Evolutionary conservation across 2,888 invertebrate genomes (phyloP), one percentile per base, ranked within the genome.

Genomic region (Chouioia cunea): DNA sequence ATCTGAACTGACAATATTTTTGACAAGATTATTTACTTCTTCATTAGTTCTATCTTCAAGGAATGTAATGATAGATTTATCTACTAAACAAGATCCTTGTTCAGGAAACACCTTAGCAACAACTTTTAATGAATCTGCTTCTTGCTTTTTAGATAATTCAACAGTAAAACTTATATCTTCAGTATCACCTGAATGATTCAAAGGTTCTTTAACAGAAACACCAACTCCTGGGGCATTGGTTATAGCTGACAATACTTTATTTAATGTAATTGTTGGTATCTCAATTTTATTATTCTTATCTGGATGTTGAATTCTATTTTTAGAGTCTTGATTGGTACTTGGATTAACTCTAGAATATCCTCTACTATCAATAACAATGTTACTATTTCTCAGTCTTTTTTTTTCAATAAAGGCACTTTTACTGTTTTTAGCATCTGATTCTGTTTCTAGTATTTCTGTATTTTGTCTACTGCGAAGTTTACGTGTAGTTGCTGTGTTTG

Each of bases 161-260:
- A 85, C 80, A 0, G 83, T 84, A 65, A 85, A 85, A 68, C 85
- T 85, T 44, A 85, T 85, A 66, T 85, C 85, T 57, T 85, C 85
- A 0, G 76, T 77, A 59, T 83, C 82, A n/a, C 60, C 76, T 58
- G 71, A 79, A 14, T 80, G 80, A 73, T 79, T 81, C 15, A 79
- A 78, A 6, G 84, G 79, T 71, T 85, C 85, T 65, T 85, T 85
- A 0, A 85, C 85, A 0, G 82, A 83, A 4, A 85, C 83, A 48
- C 83, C 82, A 50, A 84, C 82, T 44, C 81, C 82, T 6, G 81
- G 78, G 0, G 84, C 82, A 46, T 79, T 80, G 0, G 83, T 81
- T 2, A 85, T 79, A 3, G 81, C 83, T 1, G 80, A 82, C 0
- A 85, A 76, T 15, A 85, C 80, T 75, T 85, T 85, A 70, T 85